Conservation (phyloP, 2,888 invertebrate species). For the Rhagonycha lutea region DNA sequence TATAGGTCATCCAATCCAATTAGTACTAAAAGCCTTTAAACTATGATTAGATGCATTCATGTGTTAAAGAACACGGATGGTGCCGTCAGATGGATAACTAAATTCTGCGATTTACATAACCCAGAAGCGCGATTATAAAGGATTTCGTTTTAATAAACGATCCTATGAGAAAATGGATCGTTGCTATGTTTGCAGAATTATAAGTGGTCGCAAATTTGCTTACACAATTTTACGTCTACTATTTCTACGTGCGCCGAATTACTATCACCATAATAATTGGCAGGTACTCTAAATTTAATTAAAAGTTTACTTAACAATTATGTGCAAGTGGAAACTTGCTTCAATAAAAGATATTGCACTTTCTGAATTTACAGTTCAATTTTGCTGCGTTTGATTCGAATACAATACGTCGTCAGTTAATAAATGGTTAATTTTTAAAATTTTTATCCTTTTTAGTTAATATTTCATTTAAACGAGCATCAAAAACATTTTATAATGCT, state of each 20-base stretch:
- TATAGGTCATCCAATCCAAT: conserved; percentile 25
- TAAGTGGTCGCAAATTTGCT: conserved; percentile 19
- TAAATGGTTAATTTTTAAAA: neutral
- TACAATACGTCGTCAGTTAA: neutral
- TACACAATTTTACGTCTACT: conserved; percentile 12
- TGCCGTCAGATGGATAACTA: conserved; percentile 23
- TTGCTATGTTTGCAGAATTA: conserved; percentile 13
- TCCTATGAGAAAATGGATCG: conserved; percentile 18
- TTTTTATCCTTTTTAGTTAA: neutral
- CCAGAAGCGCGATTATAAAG: conserved; percentile 21
- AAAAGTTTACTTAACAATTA: neutral
- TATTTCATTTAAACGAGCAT: neutral
- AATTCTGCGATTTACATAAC: conserved; percentile 26
- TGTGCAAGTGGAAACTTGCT: neutral
- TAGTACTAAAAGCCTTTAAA: conserved; percentile 26
- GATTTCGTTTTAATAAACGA: conserved; percentile 28
- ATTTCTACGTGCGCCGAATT: neutral
- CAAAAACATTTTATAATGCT: neutral
- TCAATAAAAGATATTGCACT: neutral
- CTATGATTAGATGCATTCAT: conserved; percentile 26
- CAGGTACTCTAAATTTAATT: neutral
- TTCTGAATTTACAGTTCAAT: neutral
- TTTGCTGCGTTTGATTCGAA: neutral
- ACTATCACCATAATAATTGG: neutral
- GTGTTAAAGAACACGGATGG: conserved; percentile 28